Evolutionary conservation across 2,888 invertebrate species (phyloP), one percentile per base, ranked within the genome.

Genomic region (Nephrocerus scutellatus): DNA sequence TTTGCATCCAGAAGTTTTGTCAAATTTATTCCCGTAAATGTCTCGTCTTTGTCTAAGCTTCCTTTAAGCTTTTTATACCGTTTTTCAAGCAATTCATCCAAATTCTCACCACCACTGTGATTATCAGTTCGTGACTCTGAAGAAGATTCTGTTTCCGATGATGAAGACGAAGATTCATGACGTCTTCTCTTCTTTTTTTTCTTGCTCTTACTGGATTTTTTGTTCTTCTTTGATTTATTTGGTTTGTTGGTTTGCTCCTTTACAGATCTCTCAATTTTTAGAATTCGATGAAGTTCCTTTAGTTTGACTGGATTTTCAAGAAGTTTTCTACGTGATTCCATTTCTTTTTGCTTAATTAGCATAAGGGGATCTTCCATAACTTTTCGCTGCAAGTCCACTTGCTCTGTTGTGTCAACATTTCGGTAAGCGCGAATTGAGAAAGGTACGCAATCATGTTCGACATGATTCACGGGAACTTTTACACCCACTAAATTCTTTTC

Each of bases 291-390:
- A 2, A 96, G 71, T 57, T 84, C 82, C 50, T 89, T 90, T 50
- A 96, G 71, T 65, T 89, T 89, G 0, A 95, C 77, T 2, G 95
- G 95, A 73, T 96, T 96, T 54, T 90, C 86, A 4, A 96, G 65
- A 22, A 96, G 72, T 42, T 87, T 83, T 42, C 82, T 80, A 25
- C 86, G 73, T 0, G 86, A 84, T 58, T 95, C 92, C 60, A 91
- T 80, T 70, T 95, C 93, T 38, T 85, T 78, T 59, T 90, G 86
- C 55, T 84, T 87, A 6, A 96, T 93, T 4, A 84, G 75, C 60
- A 89, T 80, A 24, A 96, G 67, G 1, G 96, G 96, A 72, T 96
- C 96, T 66, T 96, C 95, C 60, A 92, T 79, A 46, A 92, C 74
- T 70, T 95, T 95, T 14, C 90, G 77, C 30, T 79, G 81, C 56